Evolutionary conservation across 1,140 invertebrate genomes (phyloP), one percentile per base, ranked within the genome.

Genomic region (Antheraea pernyi): DNA sequence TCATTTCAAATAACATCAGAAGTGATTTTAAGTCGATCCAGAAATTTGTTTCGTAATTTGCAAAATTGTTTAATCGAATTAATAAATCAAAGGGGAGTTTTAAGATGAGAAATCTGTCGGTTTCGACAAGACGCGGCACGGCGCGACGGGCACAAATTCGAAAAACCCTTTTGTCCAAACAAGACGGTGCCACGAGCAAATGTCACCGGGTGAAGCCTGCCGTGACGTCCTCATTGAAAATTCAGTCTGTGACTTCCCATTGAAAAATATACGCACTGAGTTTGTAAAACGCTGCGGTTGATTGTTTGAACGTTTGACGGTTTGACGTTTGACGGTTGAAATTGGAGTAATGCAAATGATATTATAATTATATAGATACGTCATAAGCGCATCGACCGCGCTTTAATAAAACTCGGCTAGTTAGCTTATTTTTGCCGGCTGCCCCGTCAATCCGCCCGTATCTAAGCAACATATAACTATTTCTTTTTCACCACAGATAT

Each of bases 151-250:
- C 76, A 30, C 39, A 46, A 53, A 42, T 39, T 37, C 78, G 81
- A 86, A 86, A 89, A 88, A 85, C 78, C 83, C 82, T 82, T 85
- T 86, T 87, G 83, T 87, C 82, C 85, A 87, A 89, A 88, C 81
- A 86, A 80, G 62, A 59, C 69, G 74, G 74, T 79, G 83, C 79
- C 82, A 80, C 70, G 78, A 80, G 77, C 84, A 85, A 84, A 83
- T 78, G 84, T 84, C 85, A 85, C 81, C 68, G 72, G 36, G 77
- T 71, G 75, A 86, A 82, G 82, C 85, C 80, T 82, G 83, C 76
- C 77, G 80, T 86, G 80, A 77, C 80, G 77, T 75, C 70, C 80
- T 84, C 80, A 82, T 85, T 84, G 85, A 72, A 72, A 78, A 88
- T 89, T 89, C 88, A 82, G 68, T 72, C 65, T 60, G 70, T 69